Base-by-base conservation (phyloP, 2,113 vertebrate species). In the Thermophis baileyi region DNA sequence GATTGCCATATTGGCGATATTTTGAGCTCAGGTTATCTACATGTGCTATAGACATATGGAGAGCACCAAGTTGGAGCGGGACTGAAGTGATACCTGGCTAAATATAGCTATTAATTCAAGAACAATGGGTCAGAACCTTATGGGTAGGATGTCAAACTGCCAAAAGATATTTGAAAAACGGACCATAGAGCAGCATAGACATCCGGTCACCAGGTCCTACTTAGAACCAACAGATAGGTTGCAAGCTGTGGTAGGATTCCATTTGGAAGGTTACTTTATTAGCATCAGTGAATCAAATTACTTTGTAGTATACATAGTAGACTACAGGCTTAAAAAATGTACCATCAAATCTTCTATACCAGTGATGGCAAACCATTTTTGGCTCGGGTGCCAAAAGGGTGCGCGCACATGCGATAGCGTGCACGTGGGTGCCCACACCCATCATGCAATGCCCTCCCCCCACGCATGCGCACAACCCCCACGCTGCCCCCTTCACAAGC, bases 181-280 rank as follows among this genome's bases (percentile, higher is more conserved):
- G 25, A 92, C 20, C 49, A 92, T 20, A 92, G 54, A 92, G 49
- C 49, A 88, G 47, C 74, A 92, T 54, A 89, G 35, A 88, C 24
- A 27, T 54, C 74, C 1, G 24, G 50, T 40, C 81, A 85, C 87
- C 87, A 89, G n/a, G 49, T 89, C 81, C 87, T 89, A 89, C 74
- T 89, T 81, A 40, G 91, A 92, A 89, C 49, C 91, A 89, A 92
- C 91, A 92, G 87, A 60, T 89, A 57, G 53, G 87, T 89, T 88
- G 74, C 50, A 89, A 88, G 51, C 46, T 24, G 5, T 63, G 16
- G 30, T 49, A 90, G 54, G 60, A 63, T 87, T 87, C 74, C 74
- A 63, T 87, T 57, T 63, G 44, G 46, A 60, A 87, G 54, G 12
- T 85, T 89, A 25, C 54, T 87, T 63, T 51, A 60, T 54, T 90